Percentiles rank a stretch among this genome's conserved stretches.
Evolutionary conservation across 2,113 vertebrate genomes (phyloP).

Genomic region (Vireo altiloquus): DNA sequence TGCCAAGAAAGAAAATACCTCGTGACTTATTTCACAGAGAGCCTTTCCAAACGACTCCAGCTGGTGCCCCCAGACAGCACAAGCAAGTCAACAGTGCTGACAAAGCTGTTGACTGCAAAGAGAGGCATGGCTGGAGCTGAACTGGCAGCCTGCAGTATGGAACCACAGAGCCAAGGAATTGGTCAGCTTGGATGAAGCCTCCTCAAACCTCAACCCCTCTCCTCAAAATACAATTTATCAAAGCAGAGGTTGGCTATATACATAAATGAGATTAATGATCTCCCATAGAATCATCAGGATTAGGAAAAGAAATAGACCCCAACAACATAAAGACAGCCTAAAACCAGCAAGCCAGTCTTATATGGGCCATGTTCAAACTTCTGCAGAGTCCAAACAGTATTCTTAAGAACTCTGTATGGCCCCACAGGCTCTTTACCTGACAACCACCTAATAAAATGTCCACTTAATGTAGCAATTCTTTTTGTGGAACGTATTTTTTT

Average conservation of each 20-base stretch:
- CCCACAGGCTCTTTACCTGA: neutral
- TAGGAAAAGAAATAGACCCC: neutral
- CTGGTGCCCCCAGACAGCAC: neutral
- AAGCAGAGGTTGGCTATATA: neutral
- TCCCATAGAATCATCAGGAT: neutral
- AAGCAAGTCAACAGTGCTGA: neutral
- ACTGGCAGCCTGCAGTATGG: neutral
- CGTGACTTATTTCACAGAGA: neutral
- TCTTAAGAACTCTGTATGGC: neutral
- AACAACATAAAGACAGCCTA: neutral
- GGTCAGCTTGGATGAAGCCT: neutral
- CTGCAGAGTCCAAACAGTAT: neutral
- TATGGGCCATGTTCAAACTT: neutral
- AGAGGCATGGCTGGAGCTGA: neutral
- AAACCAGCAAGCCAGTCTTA: neutral
- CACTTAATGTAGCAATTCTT: neutral
- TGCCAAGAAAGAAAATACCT: neutral
- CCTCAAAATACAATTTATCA: neutral
- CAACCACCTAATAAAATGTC: neutral
- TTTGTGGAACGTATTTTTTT: neutral
- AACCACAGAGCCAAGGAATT: neutral
- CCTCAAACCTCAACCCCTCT: neutral
- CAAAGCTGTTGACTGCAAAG: neutral
- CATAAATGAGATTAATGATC: neutral
- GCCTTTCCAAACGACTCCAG: neutral